Evolutionary conservation across 2,888 invertebrate species (phyloP).

Genomic region (Tubulanus polymorphus): DNA sequence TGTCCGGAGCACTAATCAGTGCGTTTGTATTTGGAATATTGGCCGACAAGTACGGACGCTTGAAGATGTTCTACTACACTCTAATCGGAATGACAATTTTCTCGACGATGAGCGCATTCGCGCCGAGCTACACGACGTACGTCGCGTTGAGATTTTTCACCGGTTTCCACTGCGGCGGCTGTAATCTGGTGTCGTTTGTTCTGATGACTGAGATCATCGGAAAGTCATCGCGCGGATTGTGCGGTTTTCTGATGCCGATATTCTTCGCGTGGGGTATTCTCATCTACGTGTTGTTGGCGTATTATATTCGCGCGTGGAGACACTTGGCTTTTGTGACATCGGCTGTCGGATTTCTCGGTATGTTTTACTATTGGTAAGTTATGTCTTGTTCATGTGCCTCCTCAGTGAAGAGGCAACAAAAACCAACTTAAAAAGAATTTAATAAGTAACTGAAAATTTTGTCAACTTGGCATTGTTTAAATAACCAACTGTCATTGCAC

Average conservation of each 20-base stretch:
- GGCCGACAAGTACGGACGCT: background rate
- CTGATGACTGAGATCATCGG: background rate
- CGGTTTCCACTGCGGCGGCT: background rate
- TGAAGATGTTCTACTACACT: background rate
- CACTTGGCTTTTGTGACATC: background rate
- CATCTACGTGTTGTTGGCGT: background rate
- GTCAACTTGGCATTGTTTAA: too few species aligned
- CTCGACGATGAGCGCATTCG: background rate
- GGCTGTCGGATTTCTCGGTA: background rate
- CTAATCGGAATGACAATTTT: background rate
- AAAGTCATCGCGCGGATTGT: background rate
- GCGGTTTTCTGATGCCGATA: background rate
- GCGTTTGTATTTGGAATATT: background rate
- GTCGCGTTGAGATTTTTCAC: background rate
- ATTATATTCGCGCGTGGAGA: background rate
- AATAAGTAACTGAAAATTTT: too few species aligned
- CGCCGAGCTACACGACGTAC: background rate
- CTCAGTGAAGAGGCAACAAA: too few species aligned
- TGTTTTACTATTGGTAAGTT: background rate
- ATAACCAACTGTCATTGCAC: too few species aligned
- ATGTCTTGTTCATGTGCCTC: too few species aligned
- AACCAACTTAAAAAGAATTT: too few species aligned
- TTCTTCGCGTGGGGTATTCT: background rate
- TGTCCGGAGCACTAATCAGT: background rate
- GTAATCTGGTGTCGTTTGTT: background rate